phyloP scores from a whole-genome alignment of 2,113 vertebrate genomes.

The Typhlomys cinereus region DNA sequence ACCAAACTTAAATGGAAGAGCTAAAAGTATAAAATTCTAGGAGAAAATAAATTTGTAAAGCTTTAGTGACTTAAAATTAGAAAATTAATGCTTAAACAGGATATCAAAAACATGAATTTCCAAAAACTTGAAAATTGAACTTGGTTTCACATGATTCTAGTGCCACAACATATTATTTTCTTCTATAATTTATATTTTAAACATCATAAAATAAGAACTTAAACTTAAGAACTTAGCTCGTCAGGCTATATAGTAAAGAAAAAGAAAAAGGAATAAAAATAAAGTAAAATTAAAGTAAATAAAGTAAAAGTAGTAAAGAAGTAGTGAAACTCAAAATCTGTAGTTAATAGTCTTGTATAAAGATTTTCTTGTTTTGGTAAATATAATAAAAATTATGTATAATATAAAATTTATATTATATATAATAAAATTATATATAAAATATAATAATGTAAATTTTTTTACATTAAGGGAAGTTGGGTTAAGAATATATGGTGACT shows the following conservation, averaged over 20 bases:
- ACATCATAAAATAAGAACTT: conserved; percentile 17
- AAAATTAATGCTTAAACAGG: not conserved
- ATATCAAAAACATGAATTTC: conserved; percentile 34
- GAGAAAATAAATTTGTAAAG: conserved; percentile 38
- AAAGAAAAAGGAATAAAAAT: not conserved
- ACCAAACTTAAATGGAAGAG: conserved; percentile 17
- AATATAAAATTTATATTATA: too few relatives aligned
- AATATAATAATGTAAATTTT: not conserved
- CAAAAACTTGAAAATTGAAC: conserved; percentile 16
- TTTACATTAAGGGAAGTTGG: not conserved
- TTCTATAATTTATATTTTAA: conserved; percentile 29
- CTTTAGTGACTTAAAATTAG: conserved; percentile 2
- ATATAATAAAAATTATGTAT: too few relatives aligned
- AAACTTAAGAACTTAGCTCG: conserved; percentile 33
- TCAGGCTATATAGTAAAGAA: not conserved
- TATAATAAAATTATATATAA: too few relatives aligned
- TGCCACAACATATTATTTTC: not conserved
- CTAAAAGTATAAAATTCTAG: not conserved
- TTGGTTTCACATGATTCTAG: not conserved
- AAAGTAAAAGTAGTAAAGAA: conserved; percentile 1
- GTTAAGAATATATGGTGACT: not conserved
- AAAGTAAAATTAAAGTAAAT: not conserved
- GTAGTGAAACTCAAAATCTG: conserved; percentile 23
- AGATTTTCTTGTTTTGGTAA: too few relatives aligned
- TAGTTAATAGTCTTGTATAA: conserved; percentile 28